Percentiles rank a stretch among this genome's conserved stretches.
Evolutionary conservation across 2,888 invertebrate genomes (phyloP).

Genomic region (Scaptomyza cyrtandrae): DNA sequence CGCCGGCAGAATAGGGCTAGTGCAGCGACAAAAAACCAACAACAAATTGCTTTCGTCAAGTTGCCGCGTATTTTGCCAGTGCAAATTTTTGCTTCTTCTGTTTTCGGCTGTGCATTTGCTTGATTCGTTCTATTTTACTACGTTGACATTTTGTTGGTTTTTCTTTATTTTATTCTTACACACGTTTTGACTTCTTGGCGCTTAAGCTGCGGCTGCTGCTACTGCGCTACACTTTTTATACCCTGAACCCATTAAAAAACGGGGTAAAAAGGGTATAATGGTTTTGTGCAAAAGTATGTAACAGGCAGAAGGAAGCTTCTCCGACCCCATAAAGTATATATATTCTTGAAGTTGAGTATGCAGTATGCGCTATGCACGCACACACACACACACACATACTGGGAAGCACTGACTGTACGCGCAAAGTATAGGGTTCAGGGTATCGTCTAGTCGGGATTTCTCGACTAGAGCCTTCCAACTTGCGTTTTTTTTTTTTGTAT

Average conservation of each 20-base stretch:
- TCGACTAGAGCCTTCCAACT: background rate
- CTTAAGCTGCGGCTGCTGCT: background rate
- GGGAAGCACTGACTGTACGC: too few relatives aligned
- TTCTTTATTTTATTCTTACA: constrained; percentile 3
- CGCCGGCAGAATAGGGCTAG: background rate
- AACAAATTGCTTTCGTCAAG: constrained; percentile 9
- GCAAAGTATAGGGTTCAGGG: too few relatives aligned
- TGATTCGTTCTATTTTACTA: constrained; percentile 9
- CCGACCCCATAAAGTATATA: too few relatives aligned
- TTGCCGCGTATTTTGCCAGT: constrained; percentile 43
- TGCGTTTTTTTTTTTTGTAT: background rate
- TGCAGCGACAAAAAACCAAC: background rate
- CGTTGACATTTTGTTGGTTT: constrained; percentile 9
- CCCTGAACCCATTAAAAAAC: too few relatives aligned
- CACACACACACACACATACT: too few relatives aligned
- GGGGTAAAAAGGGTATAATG: too few relatives aligned
- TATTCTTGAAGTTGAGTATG: too few relatives aligned
- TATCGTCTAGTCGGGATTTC: too few relatives aligned
- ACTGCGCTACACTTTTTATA: too few relatives aligned
- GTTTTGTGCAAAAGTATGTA: too few relatives aligned
- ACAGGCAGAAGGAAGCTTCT: too few relatives aligned
- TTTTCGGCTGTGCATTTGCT: constrained; percentile 25
- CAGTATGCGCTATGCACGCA: too few relatives aligned
- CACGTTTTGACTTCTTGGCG: constrained; percentile 3
- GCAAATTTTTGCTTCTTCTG: constrained; percentile 17